A percentile compares a stretch with the other conserved stretches of the same genome.
These are phyloP conservation scores for Gadus chalcogrammus DNA, from an alignment of 2,113 vertebrate genomes.

Conservation along the genomic window DNA sequence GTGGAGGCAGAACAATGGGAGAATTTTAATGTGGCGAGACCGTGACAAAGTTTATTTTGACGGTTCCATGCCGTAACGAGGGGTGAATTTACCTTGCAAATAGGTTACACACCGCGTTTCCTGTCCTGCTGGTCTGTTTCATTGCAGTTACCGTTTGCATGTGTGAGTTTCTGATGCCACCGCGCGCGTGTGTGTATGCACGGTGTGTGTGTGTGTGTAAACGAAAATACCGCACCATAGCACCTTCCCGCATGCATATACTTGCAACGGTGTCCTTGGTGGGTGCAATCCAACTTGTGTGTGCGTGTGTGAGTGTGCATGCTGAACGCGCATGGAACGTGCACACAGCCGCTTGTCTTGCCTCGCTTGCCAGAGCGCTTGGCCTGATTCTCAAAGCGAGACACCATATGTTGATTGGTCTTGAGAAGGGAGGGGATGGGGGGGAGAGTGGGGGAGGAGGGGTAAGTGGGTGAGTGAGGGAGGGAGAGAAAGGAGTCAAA, in stretches of 20 bases:
- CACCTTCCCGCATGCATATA: too few relatives aligned
- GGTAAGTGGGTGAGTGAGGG: background rate
- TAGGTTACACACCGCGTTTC: slow-evolving; percentile 41
- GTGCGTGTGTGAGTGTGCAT: background rate
- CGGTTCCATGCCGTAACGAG: slow-evolving; percentile 46
- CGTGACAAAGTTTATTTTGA: slow-evolving; percentile 40
- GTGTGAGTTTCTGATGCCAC: too few relatives aligned
- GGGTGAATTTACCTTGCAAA: slow-evolving; percentile 63
- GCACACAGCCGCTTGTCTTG: slow-evolving; percentile 5
- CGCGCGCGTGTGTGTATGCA: too few relatives aligned
- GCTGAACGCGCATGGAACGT: background rate
- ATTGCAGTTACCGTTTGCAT: too few relatives aligned
- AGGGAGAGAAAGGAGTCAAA: slow-evolving; percentile 1
- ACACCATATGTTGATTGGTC: slow-evolving; percentile 49
- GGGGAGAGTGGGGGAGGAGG: background rate
- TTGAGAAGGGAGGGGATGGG: slow-evolving; percentile 9
- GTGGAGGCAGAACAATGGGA: slow-evolving; percentile 50
- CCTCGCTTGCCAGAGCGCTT: slow-evolving; percentile 34
- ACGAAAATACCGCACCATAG: too few relatives aligned
- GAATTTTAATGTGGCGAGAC: slow-evolving; percentile 47
- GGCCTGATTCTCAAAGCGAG: slow-evolving; percentile 53
- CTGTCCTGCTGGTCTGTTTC: too few relatives aligned
- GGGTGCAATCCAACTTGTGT: background rate
- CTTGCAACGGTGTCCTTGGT: too few relatives aligned
- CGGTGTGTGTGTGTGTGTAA: too few relatives aligned